phyloP scores from a whole-genome alignment of 2,888 invertebrate genomes.

The Cataglyphis rosenhaueri region DNA sequence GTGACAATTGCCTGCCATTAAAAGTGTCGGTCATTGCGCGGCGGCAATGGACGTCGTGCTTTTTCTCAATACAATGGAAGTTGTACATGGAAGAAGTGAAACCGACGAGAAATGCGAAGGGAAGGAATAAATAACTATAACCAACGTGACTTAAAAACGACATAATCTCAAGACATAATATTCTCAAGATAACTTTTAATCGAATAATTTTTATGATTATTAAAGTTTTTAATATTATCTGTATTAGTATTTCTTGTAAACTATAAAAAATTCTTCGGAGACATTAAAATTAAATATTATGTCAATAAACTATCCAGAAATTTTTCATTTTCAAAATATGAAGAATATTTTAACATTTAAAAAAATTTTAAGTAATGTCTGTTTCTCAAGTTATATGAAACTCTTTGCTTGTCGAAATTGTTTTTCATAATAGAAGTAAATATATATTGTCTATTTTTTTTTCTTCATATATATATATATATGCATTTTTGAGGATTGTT shows the following conservation, averaged over 20 bases:
- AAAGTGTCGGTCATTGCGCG: constrained; percentile 46
- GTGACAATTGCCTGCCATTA: constrained; percentile 48
- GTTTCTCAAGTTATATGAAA: not conserved
- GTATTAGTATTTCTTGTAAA: not conserved
- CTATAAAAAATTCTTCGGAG: not conserved
- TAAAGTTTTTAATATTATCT: not conserved
- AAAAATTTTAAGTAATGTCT: not conserved
- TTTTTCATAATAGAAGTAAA: not conserved
- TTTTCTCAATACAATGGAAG: constrained; percentile 42
- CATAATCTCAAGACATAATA: not conserved
- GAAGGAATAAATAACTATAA: not conserved
- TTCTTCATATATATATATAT: not conserved
- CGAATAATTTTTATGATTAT: not conserved
- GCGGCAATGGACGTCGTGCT: constrained; percentile 30
- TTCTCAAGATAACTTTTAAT: not conserved
- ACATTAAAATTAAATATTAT: not conserved
- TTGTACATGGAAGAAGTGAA: constrained; percentile 9
- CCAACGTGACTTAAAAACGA: constrained; percentile 20
- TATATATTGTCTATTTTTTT: not conserved
- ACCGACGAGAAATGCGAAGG: constrained; percentile 9
- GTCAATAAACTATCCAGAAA: not conserved
- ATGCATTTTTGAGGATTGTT: not conserved
- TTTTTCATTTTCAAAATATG: not conserved
- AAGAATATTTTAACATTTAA: not conserved
- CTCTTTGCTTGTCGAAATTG: not conserved